phyloP scores from a whole-genome alignment of 2,113 vertebrate species.

The Microcebus tavaratra region DNA sequence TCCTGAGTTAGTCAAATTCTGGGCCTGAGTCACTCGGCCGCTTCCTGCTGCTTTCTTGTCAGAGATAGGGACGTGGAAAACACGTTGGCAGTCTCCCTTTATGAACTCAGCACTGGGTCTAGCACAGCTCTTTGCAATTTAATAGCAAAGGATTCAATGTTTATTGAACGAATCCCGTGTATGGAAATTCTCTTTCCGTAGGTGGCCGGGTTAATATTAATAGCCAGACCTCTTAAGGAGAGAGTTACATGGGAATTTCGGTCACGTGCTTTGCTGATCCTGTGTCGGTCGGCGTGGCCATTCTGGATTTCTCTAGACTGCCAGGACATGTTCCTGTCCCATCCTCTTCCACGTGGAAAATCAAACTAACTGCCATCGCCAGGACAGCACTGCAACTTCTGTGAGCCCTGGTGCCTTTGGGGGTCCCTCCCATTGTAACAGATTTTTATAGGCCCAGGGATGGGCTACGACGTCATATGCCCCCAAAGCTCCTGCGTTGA shows the following conservation, averaged over 20 bases:
- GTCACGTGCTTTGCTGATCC: neutral
- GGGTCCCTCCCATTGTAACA: neutral
- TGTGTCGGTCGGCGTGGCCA: accelerated
- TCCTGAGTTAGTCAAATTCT: neutral
- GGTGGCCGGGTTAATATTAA: neutral
- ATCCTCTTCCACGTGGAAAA: neutral
- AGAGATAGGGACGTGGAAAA: neutral
- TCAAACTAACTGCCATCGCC: accelerated
- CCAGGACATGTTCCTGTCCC: neutral
- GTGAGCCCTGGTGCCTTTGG: neutral
- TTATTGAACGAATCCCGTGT: neutral
- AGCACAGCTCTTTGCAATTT: neutral
- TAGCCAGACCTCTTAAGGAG: neutral
- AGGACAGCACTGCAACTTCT: neutral
- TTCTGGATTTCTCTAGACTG: neutral
- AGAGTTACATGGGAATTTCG: neutral
- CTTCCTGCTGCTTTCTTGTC: neutral
- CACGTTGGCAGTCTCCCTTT: neutral
- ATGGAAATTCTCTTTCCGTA: neutral
- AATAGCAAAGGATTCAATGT: neutral
- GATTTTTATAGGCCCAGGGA: neutral
- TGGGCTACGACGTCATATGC: accelerated
- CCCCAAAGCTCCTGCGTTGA: neutral
- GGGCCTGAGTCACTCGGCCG: constrained; percentile 36
- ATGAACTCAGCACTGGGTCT: neutral